Conservation (phyloP, 2,797 vertebrate genomes). For the Brachyalestes nurse region DNA sequence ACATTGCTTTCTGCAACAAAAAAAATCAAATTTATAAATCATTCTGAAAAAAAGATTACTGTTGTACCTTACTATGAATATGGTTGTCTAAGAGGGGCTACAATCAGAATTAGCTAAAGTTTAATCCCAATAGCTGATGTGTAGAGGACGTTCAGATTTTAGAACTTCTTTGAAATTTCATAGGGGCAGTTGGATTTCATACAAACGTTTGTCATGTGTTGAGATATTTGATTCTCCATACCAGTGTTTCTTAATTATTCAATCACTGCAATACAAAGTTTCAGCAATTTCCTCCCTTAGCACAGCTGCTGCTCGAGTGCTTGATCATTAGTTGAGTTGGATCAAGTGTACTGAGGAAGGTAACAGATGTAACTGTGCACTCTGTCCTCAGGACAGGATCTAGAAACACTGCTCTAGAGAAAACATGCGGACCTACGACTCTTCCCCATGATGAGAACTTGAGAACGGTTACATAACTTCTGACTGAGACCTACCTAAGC, state of each 20-base stretch:
- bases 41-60: neutral
- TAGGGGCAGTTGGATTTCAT: too few relatives aligned
- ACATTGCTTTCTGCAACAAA: constrained; percentile 73
- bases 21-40: constrained; percentile 29
- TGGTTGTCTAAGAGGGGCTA: neutral
- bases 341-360: too few relatives aligned
- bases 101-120: too few relatives aligned
- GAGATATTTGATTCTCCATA: neutral
- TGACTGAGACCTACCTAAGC: too few relatives aligned
- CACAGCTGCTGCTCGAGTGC: neutral
- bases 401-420: neutral
- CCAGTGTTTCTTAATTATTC: neutral
- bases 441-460: neutral
- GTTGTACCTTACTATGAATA: neutral
- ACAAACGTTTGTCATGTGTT: neutral
- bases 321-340: too few relatives aligned
- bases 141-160: too few relatives aligned
- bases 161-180: too few relatives aligned
- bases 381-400: too few relatives aligned
- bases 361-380: too few relatives aligned
- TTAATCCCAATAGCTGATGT: too few relatives aligned
- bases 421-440: neutral
- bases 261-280: neutral
- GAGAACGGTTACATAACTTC: too few relatives aligned
- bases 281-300: neutral